Percentiles rank a stretch among this genome's conserved stretches.
phyloP scores from a whole-genome alignment of 2,888 invertebrate genomes.

The Alitta virens region DNA sequence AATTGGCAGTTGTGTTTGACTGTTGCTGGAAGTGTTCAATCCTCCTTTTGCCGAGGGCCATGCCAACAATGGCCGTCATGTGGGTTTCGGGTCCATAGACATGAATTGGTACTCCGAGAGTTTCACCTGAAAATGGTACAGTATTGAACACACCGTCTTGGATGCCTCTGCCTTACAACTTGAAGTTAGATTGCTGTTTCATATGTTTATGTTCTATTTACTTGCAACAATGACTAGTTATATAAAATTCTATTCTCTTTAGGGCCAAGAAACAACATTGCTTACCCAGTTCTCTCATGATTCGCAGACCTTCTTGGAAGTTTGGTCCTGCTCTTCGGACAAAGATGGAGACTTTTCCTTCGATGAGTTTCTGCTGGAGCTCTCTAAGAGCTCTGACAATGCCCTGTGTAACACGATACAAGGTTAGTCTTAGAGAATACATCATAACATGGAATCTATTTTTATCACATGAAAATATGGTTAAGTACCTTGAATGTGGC shows the following conservation, averaged over 20 bases:
- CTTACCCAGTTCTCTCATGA: slow-evolving; percentile 82
- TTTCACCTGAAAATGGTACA: slow-evolving; percentile 59
- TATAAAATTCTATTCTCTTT: too few relatives aligned
- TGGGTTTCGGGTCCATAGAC: slow-evolving; percentile 99
- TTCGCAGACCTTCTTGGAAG: slow-evolving; percentile 94
- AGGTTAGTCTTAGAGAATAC: too few relatives aligned
- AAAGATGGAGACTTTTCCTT: slow-evolving; percentile 90
- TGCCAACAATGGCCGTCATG: slow-evolving; percentile 99
- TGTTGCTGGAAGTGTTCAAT: slow-evolving; percentile 63
- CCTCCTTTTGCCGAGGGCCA: slow-evolving; percentile 81
- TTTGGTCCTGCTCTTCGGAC: slow-evolving; percentile 97
- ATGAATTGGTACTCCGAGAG: slow-evolving; percentile 81
- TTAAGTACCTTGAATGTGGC: slow-evolving; percentile 97
- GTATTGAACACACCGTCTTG: too few relatives aligned
- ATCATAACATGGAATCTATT: slow-evolving; percentile 28
- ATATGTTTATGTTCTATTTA: too few relatives aligned
- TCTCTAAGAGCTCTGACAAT: slow-evolving; percentile 94
- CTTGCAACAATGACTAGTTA: too few relatives aligned
- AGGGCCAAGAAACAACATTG: too few relatives aligned
- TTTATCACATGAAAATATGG: too few relatives aligned
- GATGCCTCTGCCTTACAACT: too few relatives aligned
- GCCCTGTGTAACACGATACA: too few relatives aligned
- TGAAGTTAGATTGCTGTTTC: too few relatives aligned
- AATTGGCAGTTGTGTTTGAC: slow-evolving; percentile 79
- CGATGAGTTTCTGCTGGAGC: slow-evolving; percentile 83